phyloP scores from a whole-genome alignment of 2,888 invertebrate species.

The Xanthorhoe designata region DNA sequence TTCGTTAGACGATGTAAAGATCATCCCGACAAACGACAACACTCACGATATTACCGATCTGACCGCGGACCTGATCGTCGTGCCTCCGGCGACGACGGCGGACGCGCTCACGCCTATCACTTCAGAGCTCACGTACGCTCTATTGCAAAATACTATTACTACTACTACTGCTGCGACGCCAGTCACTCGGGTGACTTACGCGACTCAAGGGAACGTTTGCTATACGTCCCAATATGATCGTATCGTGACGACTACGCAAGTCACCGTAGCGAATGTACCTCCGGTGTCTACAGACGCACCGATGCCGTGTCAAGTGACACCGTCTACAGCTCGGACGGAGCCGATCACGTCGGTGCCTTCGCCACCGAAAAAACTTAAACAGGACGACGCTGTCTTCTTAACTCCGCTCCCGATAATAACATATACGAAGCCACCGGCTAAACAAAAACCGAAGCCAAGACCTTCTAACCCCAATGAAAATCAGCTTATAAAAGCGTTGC shows the following conservation, averaged over 20 bases:
- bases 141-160: conserved; percentile 8
- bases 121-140: conserved; percentile 11
- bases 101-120: conserved; percentile 17
- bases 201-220: conserved; percentile 6
- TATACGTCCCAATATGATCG: conserved; percentile 7
- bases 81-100: conserved; percentile 22
- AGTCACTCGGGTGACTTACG: conserved; percentile 5
- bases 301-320: not conserved
- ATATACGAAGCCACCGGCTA: conserved; percentile 17
- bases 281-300: not conserved
- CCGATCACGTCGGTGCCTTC: not conserved
- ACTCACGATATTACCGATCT: conserved; percentile 13
- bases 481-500: conserved; percentile 28
- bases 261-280: conserved; percentile 4
- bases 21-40: no score
- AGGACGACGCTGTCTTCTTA: conserved; percentile 22
- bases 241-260: not conserved
- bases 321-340: not conserved
- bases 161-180: not conserved
- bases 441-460: conserved; percentile 7
- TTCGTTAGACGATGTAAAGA: conserved; percentile 21
- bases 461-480: conserved; percentile 17
- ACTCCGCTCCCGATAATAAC: conserved; percentile 28
- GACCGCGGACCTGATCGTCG: conserved; percentile 22
- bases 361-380: conserved; percentile 14